Evolutionary conservation across 1,140 invertebrate genomes (phyloP).

Genomic region (Heliothis subflexa): DNA sequence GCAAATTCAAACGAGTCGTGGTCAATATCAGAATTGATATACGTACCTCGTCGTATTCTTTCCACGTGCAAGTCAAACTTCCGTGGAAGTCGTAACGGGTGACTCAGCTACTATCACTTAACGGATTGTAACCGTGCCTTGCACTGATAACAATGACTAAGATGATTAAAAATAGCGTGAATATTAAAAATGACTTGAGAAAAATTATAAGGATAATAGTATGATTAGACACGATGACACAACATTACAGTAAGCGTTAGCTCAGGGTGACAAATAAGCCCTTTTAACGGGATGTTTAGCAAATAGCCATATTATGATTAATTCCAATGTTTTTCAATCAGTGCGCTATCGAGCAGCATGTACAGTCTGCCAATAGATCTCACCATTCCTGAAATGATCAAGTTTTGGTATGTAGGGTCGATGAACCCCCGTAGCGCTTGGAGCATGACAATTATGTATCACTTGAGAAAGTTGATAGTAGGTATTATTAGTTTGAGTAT

Average conservation of each 20-base stretch:
- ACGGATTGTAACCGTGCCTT: background rate
- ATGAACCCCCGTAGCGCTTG: constrained; percentile 34
- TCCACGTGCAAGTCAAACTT: background rate
- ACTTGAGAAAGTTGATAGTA: background rate
- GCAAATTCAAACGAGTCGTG: too few species aligned
- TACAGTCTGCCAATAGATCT: constrained; percentile 77
- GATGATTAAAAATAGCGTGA: background rate
- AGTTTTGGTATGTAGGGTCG: constrained; percentile 75
- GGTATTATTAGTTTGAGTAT: background rate
- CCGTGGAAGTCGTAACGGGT: background rate
- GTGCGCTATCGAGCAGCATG: constrained; percentile 73
- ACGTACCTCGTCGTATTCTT: too few species aligned
- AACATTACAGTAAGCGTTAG: background rate
- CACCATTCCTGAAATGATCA: constrained; percentile 71
- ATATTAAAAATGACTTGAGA: background rate
- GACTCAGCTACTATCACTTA: constrained; percentile 3
- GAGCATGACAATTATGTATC: constrained; percentile 28
- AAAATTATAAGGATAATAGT: background rate
- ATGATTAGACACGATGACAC: background rate
- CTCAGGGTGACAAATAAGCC: background rate
- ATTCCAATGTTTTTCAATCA: constrained; percentile 51
- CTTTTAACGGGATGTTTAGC: background rate
- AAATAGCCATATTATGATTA: constrained; percentile 10
- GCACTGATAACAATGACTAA: constrained; percentile 6
- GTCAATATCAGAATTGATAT: too few species aligned